Conservation (phyloP, 2,113 vertebrate species). For the Ornithorhynchus anatinus region DNA sequence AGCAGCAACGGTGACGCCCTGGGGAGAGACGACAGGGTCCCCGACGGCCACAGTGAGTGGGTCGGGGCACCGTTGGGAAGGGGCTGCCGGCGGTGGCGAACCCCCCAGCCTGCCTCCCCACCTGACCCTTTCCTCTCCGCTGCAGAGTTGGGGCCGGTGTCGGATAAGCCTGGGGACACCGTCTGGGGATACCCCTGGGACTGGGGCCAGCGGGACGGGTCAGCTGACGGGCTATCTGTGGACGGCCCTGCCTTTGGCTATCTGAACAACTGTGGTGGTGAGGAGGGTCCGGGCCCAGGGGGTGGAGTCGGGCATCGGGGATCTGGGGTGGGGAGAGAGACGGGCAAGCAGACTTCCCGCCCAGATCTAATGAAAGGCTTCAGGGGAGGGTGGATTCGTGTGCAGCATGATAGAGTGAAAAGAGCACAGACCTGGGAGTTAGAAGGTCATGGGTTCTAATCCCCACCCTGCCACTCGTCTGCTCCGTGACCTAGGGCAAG, state of each 20-base stretch:
- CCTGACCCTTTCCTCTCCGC: constrained; percentile 10
- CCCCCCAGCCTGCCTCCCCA: not conserved
- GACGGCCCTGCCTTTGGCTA: constrained; percentile 64
- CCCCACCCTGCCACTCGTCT: too few relatives aligned
- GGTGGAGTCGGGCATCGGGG: not conserved
- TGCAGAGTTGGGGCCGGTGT: constrained; percentile 65
- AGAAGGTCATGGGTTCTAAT: too few relatives aligned
- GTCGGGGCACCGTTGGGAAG: fast-evolving
- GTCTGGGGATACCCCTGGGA: too few relatives aligned
- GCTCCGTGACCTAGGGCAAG: too few relatives aligned
- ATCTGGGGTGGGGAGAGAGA: too few relatives aligned
- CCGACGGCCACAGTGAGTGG: constrained; percentile 63
- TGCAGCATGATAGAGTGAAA: too few relatives aligned
- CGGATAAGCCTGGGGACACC: constrained; percentile 75
- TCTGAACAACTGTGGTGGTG: constrained; percentile 70
- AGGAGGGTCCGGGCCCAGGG: not conserved
- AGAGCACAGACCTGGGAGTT: too few relatives aligned
- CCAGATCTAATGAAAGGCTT: too few relatives aligned
- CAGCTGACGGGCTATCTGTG: constrained; percentile 72
- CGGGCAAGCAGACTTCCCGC: too few relatives aligned
- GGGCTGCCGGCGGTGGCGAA: not conserved
- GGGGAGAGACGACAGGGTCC: constrained; percentile 67
- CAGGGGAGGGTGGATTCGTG: too few relatives aligned
- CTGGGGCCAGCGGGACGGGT: constrained; percentile 73
- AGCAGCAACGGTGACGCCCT: constrained; percentile 71